Base-by-base conservation (phyloP, 2,888 invertebrate species). In the Apeira syringaria region DNA sequence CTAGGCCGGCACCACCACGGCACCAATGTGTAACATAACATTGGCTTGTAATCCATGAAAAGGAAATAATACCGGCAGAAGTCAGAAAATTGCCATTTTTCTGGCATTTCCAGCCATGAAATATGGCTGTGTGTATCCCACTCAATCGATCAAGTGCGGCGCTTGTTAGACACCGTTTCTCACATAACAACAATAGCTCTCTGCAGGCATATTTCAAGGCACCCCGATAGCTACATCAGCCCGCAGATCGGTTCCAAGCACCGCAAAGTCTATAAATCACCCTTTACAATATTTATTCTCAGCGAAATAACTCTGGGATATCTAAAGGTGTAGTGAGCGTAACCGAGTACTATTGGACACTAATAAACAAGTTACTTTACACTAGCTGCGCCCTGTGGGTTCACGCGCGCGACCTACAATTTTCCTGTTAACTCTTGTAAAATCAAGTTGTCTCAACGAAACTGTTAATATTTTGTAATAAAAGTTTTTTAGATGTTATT, bases 141-240 rank as follows among this genome's bases (percentile, higher is more conserved):
- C 74, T 68, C 78, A 82, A 86, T 86, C 85, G 82, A 82, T 74
- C 72, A 76, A 74, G 60, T 60, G 56, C 69, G 75, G 76, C 74
- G 84, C 84, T 86, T 86, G 86, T 86, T 86, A 86, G 80, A 85
- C 84, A 85, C 85, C 76, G 85, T 86, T 86, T 86, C 86, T 84
- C 86, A 85, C 86, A 83, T n/a, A n/a, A n/a, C n/a, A n/a, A 85
- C 87, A 86, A 86, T 86, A 77, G 86, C 79, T 72, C 73, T 77
- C 74, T 72, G 78, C 79, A 70, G 81, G 87, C 85, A 87, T 88
- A 88, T 86, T 88, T 88, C 87, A 88, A 83, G 74, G 74, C 78
- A 77, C 79, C 79, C 80, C 76, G 84, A 83, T 87, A 81, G 79
- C 66, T 77, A 79, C 84, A 85, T 82, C 83, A 84, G 72, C 67